Evolutionary conservation across 2,797 vertebrate species (phyloP), one percentile per base, ranked within the genome.

Genomic region (Sebastes melanostomus): DNA sequence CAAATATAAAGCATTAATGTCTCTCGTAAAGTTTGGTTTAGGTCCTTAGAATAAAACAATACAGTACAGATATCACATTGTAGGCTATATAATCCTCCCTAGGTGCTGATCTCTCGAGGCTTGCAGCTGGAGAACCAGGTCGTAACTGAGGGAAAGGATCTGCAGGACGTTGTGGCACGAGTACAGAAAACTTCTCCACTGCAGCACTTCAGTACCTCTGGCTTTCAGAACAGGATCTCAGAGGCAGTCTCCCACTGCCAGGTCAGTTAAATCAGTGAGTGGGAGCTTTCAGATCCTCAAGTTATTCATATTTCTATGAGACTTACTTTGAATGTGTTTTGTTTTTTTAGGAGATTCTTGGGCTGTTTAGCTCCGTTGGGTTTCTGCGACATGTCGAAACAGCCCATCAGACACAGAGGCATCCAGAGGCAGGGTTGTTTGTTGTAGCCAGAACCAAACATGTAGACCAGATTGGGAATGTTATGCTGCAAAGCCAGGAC

Each of bases 401-500:
- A 32, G n/a, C 11, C 29, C 63, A n/a, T 60, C 67, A 55, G 76
- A 80, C 75, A 30, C 61, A 58, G 16, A 82, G 22, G 62, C 71
- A 76, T 55, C n/a, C 71, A 8, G 66, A 87, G 16, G 42, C 62
- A 0, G 90, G 89, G 6, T 68, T 55, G 3, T 38, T 85, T 13
- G 83, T 91, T 62, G 78, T 88, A 56, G 87, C 78, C 62, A 89
- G 62, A 89, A 83, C 80, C 72, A 89, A 84, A 79, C 27, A 80
- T 22, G 77, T 85, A 1, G 61, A 86, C 13, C 76, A 79, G 52
- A 72, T 74, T 54, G 86, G 58, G 13, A 84, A 74, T 4, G 20
- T 84, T 25, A 18, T 27, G 13, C 60, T 78, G 54, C 75, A 84
- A 59, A 60, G 7, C 9, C 77, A 78, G 25, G 67, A 74, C 30